Conservation (phyloP, 2,888 invertebrate genomes). For the Caenorhabditis wallacei region DNA sequence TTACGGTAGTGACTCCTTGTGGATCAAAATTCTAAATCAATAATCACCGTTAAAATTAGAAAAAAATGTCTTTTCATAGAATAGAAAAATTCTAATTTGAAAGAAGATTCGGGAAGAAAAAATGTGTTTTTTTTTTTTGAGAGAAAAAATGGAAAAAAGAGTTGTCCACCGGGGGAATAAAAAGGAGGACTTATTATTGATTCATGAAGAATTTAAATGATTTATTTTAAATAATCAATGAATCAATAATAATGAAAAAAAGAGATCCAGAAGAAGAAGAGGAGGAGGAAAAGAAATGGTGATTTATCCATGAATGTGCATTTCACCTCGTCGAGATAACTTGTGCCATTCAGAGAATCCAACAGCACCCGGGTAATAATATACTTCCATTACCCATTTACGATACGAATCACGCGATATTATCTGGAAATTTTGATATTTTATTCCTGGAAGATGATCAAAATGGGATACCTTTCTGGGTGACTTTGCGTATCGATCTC, state of each 20-base stretch:
- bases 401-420: constrained; percentile 82
- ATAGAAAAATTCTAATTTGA: constrained; percentile 35
- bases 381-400: constrained; percentile 83
- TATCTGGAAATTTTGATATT: constrained; percentile 77
- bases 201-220: neutral
- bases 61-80: constrained; percentile 22
- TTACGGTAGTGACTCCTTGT: too few relatives aligned
- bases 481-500: constrained; percentile 81
- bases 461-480: constrained; percentile 75
- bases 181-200: neutral
- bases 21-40: neutral
- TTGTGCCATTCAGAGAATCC: constrained; percentile 78
- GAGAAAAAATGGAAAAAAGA: too few relatives aligned
- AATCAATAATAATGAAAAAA: neutral
- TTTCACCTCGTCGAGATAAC: constrained; percentile 64
- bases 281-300: neutral
- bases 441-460: too few relatives aligned
- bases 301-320: constrained; percentile 59
- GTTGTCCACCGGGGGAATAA: constrained; percentile 48
- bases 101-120: constrained; percentile 16
- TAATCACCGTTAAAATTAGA: constrained; percentile 34
- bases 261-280: constrained; percentile 45
- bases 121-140: neutral
- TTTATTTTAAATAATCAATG: too few relatives aligned
- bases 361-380: constrained; percentile 78